phyloP scores from a whole-genome alignment of 1,140 invertebrate species.

The Tachypleus tridentatus region DNA sequence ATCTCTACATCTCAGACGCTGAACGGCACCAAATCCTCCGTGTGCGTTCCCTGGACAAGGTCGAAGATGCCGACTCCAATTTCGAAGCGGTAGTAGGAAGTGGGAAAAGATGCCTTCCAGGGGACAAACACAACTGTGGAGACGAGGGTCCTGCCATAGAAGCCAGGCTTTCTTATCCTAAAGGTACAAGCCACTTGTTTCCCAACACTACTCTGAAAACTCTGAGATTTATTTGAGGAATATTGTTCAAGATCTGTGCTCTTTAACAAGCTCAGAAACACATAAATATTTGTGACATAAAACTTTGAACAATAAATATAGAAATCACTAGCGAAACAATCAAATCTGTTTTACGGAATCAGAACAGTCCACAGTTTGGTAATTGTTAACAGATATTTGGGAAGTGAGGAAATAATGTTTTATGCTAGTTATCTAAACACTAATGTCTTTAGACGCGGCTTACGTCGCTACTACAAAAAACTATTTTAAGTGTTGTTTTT shows the following conservation, averaged over 20 bases:
- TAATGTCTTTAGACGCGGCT: no score
- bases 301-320: no score
- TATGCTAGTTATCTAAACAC: no score
- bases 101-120: conserved; percentile 84
- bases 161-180: conserved; percentile 88
- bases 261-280: neutral
- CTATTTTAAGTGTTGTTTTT: no score
- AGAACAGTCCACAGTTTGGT: no score
- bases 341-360: no score
- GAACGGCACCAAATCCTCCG: conserved; percentile 87
- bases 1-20: conserved; percentile 85
- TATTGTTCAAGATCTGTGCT: neutral
- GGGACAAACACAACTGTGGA: conserved; percentile 90
- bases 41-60: conserved; percentile 50
- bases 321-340: no score
- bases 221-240: neutral
- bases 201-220: neutral
- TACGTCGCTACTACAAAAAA: no score
- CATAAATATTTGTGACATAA: no score
- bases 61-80: conserved; percentile 24
- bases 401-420: no score
- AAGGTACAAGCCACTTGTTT: conserved; percentile 42
- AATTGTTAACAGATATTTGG: no score
- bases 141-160: conserved; percentile 81
- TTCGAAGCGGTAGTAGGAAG: conserved; percentile 49